Base-by-base conservation (phyloP, 2,113 vertebrate genomes). In the Anthoscopus minutus region DNA sequence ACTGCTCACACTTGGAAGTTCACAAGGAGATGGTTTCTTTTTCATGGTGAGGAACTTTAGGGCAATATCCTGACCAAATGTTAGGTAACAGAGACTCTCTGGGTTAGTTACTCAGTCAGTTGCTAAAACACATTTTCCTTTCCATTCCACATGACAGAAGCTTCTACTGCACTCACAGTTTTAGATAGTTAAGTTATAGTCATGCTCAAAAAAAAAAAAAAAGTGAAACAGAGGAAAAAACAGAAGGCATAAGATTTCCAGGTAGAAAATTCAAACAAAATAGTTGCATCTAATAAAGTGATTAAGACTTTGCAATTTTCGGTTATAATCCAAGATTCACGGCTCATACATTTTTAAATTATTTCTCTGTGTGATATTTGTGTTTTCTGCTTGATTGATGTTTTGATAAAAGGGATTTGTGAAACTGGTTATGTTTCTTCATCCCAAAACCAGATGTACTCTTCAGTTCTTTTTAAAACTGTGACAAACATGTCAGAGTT, bases 361-460 rank as follows among this genome's bases (percentile, higher is more conserved):
- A 54, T 73, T 84, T 89, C 38, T 83, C 65, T 50, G 5, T 51
- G 21, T 78, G 35, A 65, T 78, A 21, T 62, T 88, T 81, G 27
- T 81, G 33, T 31, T 88, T 80, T 80, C 64, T 70, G 12, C 7
- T 58, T 50, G 50, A 66, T 7, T 79, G 38, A 54, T 62, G 17
- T 89, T 83, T 65, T 77, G 25, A 48, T 86, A 54, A 91, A 93
- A 65, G n/a, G 28, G 6, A 48, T 81, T 89, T 84, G 27, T 77
- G 64, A 69, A 89, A 64, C 10, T 45, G 21, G 11, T 86, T 72
- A 20, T 37, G 10, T 48, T 78, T 86, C 69, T 61, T 83, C 56
- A 66, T 73, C 23, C 1, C 11, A 22, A 60, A 80, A 37, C 0
- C 9, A 50, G 72, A 44, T 0, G 0, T 40, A 54, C 15, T 37